phyloP scores from a whole-genome alignment of 1,140 invertebrate species.

The Rhopalosiphum maidis region DNA sequence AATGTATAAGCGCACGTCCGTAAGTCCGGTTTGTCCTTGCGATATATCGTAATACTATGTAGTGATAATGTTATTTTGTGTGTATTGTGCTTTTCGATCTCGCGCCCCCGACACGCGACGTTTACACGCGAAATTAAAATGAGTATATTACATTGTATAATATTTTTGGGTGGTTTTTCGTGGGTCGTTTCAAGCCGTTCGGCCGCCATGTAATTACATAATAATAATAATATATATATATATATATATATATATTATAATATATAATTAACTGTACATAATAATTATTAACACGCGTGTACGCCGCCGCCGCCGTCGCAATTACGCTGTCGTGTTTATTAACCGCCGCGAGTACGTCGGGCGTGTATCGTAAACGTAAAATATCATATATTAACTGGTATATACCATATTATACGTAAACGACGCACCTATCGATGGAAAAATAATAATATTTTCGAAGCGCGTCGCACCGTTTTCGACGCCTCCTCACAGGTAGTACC shows the following conservation, averaged over 20 bases:
- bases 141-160: not conserved
- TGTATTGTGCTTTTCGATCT: not conserved
- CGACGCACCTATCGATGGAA: not conserved
- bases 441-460: not conserved
- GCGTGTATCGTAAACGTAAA: not conserved
- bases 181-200: not conserved
- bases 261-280: not conserved
- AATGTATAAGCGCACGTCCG: not conserved
- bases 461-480: not conserved
- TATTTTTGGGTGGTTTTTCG: not conserved
- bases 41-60: not conserved
- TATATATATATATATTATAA: not conserved
- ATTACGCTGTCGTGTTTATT: not conserved
- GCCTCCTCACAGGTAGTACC: not conserved
- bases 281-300: slow-evolving; percentile 1
- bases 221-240: no score
- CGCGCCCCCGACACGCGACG: not conserved
- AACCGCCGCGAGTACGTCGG: not conserved
- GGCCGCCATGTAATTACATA: not conserved
- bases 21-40: not conserved
- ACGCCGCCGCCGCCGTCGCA: no score
- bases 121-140: not conserved
- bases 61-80: no score
- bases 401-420: no score
- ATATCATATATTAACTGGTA: not conserved